A percentile compares a stretch with the other conserved stretches of the same genome.
Evolutionary conservation across 2,888 invertebrate genomes (phyloP).

Genomic region (Anoplius nigerrimus): DNA sequence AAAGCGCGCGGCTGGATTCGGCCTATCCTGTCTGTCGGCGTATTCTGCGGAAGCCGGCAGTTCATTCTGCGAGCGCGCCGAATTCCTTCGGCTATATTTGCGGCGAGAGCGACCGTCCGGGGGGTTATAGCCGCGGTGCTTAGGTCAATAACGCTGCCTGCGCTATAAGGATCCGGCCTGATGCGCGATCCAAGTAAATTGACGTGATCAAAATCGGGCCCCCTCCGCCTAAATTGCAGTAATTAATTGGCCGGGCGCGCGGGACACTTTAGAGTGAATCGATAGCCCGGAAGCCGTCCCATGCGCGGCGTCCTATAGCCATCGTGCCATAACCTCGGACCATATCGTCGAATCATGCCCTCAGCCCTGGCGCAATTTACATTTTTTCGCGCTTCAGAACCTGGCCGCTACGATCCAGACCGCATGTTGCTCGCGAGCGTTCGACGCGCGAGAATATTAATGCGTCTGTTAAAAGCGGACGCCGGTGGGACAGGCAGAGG

Average conservation of each 20-base stretch:
- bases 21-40: too few relatives aligned
- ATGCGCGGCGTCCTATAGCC: too few relatives aligned
- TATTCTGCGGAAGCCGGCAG: too few relatives aligned
- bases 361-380: slow-evolving; percentile 22
- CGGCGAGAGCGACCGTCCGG: not conserved
- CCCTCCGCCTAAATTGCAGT: slow-evolving; percentile 26
- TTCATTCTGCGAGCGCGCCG: too few relatives aligned
- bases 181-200: slow-evolving; percentile 31
- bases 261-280: slow-evolving; percentile 31
- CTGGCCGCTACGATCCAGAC: too few relatives aligned
- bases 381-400: slow-evolving; percentile 6
- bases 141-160: slow-evolving; percentile 11
- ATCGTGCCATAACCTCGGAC: too few relatives aligned
- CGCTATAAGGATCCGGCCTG: slow-evolving; percentile 20
- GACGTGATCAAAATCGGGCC: slow-evolving; percentile 37
- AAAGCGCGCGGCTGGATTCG: too few relatives aligned
- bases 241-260: slow-evolving; percentile 38
- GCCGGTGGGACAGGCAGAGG: too few relatives aligned
- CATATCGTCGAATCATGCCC: too few relatives aligned
- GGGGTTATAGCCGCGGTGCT: not conserved
- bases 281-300: slow-evolving; percentile 14
- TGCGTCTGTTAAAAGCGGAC: too few relatives aligned
- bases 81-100: not conserved
- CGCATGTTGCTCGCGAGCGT: too few relatives aligned
- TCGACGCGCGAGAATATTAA: too few relatives aligned